Evolutionary conservation across 2,113 vertebrate genomes (phyloP).

Genomic region (Machaerirhynchus nigripectus): DNA sequence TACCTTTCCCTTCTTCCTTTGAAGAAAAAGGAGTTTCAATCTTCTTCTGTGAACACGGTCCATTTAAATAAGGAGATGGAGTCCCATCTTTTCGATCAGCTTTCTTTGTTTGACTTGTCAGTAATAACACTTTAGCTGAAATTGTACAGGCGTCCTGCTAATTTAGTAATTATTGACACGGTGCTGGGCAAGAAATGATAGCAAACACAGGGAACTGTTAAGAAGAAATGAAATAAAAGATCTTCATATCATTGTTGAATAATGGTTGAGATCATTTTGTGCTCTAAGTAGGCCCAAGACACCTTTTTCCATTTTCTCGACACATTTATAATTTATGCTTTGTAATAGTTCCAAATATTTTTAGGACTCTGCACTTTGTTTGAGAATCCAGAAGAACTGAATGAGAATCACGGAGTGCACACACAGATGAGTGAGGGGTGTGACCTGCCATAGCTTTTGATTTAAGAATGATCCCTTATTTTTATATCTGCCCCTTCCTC

Average conservation of each 20-base stretch:
- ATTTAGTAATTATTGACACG: constrained; percentile 95
- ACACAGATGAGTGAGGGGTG: constrained; percentile 40
- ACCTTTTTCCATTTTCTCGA: constrained; percentile 79
- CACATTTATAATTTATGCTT: constrained; percentile 86
- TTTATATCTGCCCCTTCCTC: not conserved
- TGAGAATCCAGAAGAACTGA: constrained; percentile 69
- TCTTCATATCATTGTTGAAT: constrained; percentile 79
- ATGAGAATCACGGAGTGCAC: constrained; percentile 68
- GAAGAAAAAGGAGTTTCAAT: constrained; percentile 76
- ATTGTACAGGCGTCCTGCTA: constrained; percentile 86
- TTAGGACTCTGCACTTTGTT: constrained; percentile 77
- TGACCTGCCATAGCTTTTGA: constrained; percentile 48
- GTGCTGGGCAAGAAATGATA: constrained; percentile 83
- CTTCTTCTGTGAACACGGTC: constrained; percentile 72
- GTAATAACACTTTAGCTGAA: constrained; percentile 86
- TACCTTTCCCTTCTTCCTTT: constrained; percentile 71
- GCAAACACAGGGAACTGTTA: constrained; percentile 85
- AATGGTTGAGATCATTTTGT: constrained; percentile 77
- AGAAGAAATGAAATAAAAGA: constrained; percentile 81
- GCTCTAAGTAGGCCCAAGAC: constrained; percentile 73
- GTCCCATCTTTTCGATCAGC: constrained; percentile 80
- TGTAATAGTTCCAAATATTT: constrained; percentile 86
- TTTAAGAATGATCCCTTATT: constrained; percentile 36
- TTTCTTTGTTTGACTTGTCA: constrained; percentile 89
- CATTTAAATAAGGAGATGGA: constrained; percentile 93